Evolutionary conservation across 92 coral and sea anemone species (phyloP).

Genomic region (Umimayanthus kanabou): DNA sequence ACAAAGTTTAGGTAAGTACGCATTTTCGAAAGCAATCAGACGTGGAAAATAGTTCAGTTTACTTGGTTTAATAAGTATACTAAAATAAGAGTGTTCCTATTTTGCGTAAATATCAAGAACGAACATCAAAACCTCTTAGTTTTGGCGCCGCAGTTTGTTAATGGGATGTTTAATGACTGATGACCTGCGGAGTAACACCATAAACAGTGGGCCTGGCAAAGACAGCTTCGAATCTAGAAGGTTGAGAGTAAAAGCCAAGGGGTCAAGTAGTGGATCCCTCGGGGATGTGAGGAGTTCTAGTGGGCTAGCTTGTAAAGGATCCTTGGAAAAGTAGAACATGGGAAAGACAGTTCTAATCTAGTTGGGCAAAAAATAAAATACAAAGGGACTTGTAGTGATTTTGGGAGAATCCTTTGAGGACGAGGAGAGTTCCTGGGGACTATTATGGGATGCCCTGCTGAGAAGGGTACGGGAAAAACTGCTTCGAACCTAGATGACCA

Average conservation of each 20-base stretch:
- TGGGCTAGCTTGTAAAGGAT: no score
- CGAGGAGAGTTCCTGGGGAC: no score
- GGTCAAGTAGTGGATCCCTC: neutral
- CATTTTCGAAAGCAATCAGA: neutral
- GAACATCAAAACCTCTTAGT: neutral
- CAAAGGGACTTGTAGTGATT: no score
- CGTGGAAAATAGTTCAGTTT: neutral
- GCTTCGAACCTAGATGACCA: no score
- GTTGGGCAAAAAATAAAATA: no score
- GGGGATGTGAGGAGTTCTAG: neutral
- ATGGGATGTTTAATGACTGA: neutral
- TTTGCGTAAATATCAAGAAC: neutral
- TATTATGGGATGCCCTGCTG: no score
- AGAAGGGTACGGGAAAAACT: no score
- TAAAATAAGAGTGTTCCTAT: neutral
- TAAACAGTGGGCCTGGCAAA: neutral
- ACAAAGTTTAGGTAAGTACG: constrained; percentile 20
- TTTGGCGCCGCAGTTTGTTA: neutral
- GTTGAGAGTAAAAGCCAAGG: neutral
- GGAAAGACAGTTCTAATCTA: no score
- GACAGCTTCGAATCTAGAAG: neutral
- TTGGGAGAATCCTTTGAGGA: no score
- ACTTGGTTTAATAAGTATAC: neutral
- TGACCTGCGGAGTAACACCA: neutral
- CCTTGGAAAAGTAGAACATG: no score